phyloP scores from a whole-genome alignment of 2,113 vertebrate species.

The Gnathonemus longibarbis region DNA sequence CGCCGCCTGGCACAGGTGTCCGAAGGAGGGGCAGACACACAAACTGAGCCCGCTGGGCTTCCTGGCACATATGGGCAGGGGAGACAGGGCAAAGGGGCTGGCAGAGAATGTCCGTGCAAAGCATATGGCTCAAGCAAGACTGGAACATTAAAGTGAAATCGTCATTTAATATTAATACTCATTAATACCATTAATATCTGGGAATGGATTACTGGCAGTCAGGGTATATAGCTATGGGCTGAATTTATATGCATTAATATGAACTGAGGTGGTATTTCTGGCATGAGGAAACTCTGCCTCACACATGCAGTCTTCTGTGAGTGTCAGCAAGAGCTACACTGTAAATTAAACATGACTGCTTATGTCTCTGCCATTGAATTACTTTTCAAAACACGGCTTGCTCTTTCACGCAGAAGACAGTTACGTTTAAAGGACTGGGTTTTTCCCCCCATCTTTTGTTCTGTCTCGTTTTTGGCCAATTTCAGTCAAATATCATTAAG shows the following conservation, averaged over 20 bases:
- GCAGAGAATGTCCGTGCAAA: background rate
- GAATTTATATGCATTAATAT: background rate
- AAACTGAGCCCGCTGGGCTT: background rate
- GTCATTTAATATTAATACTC: constrained; percentile 12
- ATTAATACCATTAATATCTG: constrained; percentile 15
- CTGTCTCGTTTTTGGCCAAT: background rate
- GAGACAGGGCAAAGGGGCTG: background rate
- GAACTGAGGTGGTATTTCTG: background rate
- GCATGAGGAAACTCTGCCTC: background rate
- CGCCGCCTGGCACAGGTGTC: background rate
- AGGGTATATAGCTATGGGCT: background rate
- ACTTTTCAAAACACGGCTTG: background rate
- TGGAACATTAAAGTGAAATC: background rate
- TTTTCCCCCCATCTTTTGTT: background rate
- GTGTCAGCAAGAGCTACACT: background rate
- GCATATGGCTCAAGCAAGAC: background rate
- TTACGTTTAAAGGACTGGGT: background rate
- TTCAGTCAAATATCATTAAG: background rate
- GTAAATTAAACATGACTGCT: constrained; percentile 4
- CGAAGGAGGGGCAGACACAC: background rate
- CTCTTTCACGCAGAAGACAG: background rate
- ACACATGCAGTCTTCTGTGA: background rate
- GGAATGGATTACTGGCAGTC: background rate
- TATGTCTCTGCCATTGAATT: background rate
- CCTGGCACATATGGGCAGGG: background rate